These are phyloP conservation scores for mouse (Mus musculus) DNA, from an alignment of 2,113 vertebrate species.

Conservation along the genomic window DNA sequence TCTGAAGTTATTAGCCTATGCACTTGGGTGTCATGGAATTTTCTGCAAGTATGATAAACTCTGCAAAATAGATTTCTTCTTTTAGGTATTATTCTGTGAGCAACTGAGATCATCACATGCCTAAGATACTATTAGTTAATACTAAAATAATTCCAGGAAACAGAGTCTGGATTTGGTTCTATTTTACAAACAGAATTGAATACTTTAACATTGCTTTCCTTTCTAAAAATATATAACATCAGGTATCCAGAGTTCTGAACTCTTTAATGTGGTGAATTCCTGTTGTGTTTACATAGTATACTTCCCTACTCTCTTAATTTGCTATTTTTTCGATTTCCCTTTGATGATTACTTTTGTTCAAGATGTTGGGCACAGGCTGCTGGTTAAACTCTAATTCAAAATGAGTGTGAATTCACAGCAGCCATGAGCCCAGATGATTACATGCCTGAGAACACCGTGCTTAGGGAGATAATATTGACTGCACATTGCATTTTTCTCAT, in stretches of 20 bases:
- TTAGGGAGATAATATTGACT: conserved; percentile 4
- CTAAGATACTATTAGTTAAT: not conserved
- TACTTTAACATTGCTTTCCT: not conserved
- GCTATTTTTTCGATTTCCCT: not conserved
- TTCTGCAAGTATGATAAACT: not conserved
- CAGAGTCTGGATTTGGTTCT: not conserved
- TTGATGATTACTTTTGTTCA: not conserved
- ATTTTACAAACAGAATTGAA: not conserved
- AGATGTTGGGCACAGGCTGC: not conserved
- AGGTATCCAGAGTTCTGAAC: not conserved
- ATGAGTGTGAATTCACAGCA: conserved; percentile 26
- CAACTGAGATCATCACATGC: not conserved
- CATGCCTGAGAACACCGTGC: not conserved
- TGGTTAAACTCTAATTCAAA: conserved; percentile 19
- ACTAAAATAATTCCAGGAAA: not conserved
- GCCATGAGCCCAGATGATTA: not conserved
- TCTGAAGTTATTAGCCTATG: not conserved
- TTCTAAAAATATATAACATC: not conserved
- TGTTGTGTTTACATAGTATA: not conserved
- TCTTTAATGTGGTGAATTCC: not conserved
- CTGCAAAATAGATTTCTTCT: not conserved
- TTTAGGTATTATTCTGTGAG: not conserved
- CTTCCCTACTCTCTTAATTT: not conserved
- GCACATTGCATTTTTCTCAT: conserved; percentile 48
- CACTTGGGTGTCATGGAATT: not conserved